Evolutionary conservation across 2,888 invertebrate genomes (phyloP).

Genomic region (Limenitis camilla): DNA sequence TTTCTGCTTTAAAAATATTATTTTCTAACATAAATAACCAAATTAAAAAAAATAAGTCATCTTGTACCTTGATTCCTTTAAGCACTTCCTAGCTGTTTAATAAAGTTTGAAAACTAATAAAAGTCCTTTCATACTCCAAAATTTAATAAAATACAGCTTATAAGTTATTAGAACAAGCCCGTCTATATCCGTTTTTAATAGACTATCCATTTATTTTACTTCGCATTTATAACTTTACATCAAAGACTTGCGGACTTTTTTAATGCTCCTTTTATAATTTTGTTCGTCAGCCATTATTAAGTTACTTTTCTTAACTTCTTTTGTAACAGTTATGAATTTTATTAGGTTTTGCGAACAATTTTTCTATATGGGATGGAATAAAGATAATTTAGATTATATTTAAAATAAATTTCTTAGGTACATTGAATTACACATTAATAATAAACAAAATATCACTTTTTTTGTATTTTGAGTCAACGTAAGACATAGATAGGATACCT

Average conservation of each 20-base stretch:
- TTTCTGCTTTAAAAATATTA: no score
- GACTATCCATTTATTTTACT: slow-evolving; percentile 4
- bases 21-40: background rate
- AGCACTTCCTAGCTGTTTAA: background rate
- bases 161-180: background rate
- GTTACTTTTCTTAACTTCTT: slow-evolving; percentile 6
- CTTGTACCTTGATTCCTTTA: background rate
- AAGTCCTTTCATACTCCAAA: background rate
- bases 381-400: no score
- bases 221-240: slow-evolving; percentile 12
- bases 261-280: slow-evolving; percentile 4
- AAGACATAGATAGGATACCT: no score
- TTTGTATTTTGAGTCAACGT: no score
- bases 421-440: no score
- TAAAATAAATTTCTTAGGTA: no score
- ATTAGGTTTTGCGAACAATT: background rate
- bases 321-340: background rate
- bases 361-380: background rate
- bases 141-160: slow-evolving; percentile 1
- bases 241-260: slow-evolving; percentile 4
- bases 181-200: slow-evolving; percentile 1
- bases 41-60: no score
- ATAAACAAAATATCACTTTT: no score
- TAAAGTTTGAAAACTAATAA: background rate
- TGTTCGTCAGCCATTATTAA: slow-evolving; percentile 5